phyloP scores from a whole-genome alignment of 2,888 invertebrate genomes.

The Drosophila nr. medialis region DNA sequence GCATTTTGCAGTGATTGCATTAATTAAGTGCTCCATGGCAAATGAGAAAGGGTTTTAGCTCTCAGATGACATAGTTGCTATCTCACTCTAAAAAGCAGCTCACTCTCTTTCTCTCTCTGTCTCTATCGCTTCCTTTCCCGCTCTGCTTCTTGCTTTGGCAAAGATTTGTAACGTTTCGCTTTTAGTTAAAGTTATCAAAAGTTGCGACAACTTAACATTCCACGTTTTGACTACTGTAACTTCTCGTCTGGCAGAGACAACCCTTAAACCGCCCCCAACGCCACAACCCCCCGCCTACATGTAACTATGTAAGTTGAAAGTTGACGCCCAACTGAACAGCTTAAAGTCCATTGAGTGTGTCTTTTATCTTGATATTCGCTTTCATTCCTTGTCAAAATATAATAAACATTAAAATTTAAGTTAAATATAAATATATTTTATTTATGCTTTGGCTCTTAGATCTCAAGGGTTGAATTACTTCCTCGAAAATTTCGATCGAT shows the following conservation, averaged over 20 bases:
- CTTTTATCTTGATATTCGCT: constrained; percentile 47
- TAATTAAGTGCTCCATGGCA: constrained; percentile 60
- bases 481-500: constrained; percentile 28
- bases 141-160: constrained; percentile 15
- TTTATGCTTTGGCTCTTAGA: constrained; percentile 13
- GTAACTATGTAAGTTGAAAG: constrained; percentile 14
- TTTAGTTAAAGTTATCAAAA: constrained; percentile 55
- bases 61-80: not conserved
- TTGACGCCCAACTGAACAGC: constrained; percentile 4
- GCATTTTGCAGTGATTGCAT: constrained; percentile 63
- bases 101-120: not conserved
- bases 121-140: too few relatives aligned
- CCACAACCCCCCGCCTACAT: not conserved
- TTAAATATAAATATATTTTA: constrained; percentile 58
- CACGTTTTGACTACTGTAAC: constrained; percentile 60
- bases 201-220: constrained; percentile 67
- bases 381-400: constrained; percentile 42
- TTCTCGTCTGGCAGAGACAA: constrained; percentile 38
- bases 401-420: constrained; percentile 47
- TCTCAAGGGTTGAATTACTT: not conserved
- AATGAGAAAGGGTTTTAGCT: constrained; percentile 34
- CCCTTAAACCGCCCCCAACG: not conserved
- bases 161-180: constrained; percentile 62
- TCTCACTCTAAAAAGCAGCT: not conserved
- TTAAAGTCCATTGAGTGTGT: constrained; percentile 16